These are phyloP conservation scores for Diarsia mendica DNA, from an alignment of 2,888 invertebrate species.

Conservation along the genomic window DNA sequence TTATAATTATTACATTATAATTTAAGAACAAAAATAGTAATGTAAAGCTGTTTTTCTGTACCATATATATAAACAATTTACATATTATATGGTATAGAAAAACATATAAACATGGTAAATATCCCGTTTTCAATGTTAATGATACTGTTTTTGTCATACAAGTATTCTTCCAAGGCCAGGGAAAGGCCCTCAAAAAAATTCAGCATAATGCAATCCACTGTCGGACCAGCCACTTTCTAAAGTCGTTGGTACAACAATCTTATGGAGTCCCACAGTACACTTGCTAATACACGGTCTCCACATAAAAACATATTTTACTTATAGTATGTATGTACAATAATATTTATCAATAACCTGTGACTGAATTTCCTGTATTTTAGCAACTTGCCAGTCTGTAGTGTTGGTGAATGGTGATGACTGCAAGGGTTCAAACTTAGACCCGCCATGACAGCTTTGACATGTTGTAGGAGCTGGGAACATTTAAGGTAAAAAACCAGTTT, in stretches of 20 bases:
- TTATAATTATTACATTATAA: background rate
- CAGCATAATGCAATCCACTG: background rate
- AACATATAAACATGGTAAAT: too few relatives aligned
- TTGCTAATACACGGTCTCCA: background rate
- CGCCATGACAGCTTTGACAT: conserved; percentile 90
- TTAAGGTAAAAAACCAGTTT: too few relatives aligned
- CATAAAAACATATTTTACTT: background rate
- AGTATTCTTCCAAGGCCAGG: background rate
- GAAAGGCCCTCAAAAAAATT: background rate
- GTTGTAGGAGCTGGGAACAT: conserved; percentile 88
- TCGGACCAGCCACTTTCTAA: background rate
- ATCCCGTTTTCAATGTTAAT: too few relatives aligned
- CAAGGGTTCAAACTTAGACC: conserved; percentile 91
- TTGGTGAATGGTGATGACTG: conserved; percentile 93
- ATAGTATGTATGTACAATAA: too few relatives aligned
- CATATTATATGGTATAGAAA: too few relatives aligned
- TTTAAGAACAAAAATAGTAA: background rate
- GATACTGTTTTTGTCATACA: too few relatives aligned
- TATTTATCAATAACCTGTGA: conserved; percentile 88
- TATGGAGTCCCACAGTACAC: background rate
- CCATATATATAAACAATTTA: too few relatives aligned
- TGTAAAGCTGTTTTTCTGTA: background rate
- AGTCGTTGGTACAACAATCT: background rate
- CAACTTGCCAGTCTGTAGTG: conserved; percentile 94
- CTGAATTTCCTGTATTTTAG: conserved; percentile 95